Conservation (phyloP, 2,888 invertebrate species). For the Thyatira batis region DNA sequence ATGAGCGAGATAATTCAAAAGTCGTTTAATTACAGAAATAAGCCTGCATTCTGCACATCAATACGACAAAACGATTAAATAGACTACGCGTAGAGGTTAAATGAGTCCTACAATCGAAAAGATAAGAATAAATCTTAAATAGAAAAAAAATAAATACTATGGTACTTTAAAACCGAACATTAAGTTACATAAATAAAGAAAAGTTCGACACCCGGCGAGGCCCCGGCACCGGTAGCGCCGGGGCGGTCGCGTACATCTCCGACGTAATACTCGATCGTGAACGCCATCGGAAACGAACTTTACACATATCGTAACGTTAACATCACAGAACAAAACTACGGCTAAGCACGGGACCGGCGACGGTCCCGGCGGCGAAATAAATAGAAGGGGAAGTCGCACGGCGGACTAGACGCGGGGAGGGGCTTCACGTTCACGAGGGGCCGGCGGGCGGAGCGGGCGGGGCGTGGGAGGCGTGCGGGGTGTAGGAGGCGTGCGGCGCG, state of each 20-base stretch:
- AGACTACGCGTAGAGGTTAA: constrained; percentile 49
- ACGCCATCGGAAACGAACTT: constrained; percentile 53
- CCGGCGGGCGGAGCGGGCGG: constrained; percentile 15
- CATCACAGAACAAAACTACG: constrained; percentile 74
- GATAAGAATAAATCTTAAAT: constrained; percentile 59
- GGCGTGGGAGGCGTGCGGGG: constrained; percentile 15
- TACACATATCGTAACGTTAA: constrained; percentile 57
- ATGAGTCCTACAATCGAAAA: constrained; percentile 50
- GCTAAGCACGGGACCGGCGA: constrained; percentile 47
- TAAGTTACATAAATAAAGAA: constrained; percentile 59
- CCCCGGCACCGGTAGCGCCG: constrained; percentile 12
- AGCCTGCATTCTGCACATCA: constrained; percentile 8
- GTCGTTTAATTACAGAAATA: neutral
- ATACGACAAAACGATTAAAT: constrained; percentile 33
- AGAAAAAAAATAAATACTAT: constrained; percentile 74
- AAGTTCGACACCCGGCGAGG: constrained; percentile 11
- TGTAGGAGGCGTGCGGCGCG: constrained; percentile 19
- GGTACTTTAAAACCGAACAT: constrained; percentile 72
- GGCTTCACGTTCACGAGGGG: constrained; percentile 18
- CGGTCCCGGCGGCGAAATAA: constrained; percentile 10
- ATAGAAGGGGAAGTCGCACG: constrained; percentile 23
- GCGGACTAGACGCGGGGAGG: constrained; percentile 37
- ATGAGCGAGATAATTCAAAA: neutral
- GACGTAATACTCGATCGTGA: constrained; percentile 49
- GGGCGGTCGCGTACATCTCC: constrained; percentile 15